Conservation (phyloP, 2,113 vertebrate genomes). For the Malurus cyaneus region DNA sequence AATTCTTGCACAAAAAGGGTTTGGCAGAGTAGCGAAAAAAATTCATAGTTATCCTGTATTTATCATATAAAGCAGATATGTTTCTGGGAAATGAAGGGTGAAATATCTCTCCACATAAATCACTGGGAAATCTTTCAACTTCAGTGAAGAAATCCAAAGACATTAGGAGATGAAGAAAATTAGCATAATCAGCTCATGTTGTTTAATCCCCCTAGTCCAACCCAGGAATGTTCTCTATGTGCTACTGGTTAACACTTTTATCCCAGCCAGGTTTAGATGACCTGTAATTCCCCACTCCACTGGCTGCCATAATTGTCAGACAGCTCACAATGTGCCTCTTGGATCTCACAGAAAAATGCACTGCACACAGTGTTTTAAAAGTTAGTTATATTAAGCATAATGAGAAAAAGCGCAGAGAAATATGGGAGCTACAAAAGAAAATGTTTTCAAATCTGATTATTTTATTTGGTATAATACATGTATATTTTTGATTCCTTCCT, state of each 20-base stretch:
- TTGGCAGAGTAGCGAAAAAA: background rate
- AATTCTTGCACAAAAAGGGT: background rate
- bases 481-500: background rate
- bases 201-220: slow-evolving; percentile 15
- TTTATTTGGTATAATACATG: background rate
- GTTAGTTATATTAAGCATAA: background rate
- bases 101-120: background rate
- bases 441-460: background rate
- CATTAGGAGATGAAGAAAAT: slow-evolving; percentile 34
- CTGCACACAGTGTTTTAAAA: background rate
- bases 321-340: background rate
- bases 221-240: background rate
- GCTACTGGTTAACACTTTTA: slow-evolving; percentile 17
- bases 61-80: background rate
- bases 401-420: background rate
- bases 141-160: background rate
- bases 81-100: background rate
- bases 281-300: background rate
- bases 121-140: background rate
- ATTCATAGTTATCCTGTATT: background rate
- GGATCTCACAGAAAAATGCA: background rate
- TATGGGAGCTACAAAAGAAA: background rate
- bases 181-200: slow-evolving; percentile 48
- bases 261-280: background rate
- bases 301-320: background rate